Evolutionary conservation across 2,113 vertebrate genomes (phyloP).

Genomic region (Brienomyrus brachyistius): DNA sequence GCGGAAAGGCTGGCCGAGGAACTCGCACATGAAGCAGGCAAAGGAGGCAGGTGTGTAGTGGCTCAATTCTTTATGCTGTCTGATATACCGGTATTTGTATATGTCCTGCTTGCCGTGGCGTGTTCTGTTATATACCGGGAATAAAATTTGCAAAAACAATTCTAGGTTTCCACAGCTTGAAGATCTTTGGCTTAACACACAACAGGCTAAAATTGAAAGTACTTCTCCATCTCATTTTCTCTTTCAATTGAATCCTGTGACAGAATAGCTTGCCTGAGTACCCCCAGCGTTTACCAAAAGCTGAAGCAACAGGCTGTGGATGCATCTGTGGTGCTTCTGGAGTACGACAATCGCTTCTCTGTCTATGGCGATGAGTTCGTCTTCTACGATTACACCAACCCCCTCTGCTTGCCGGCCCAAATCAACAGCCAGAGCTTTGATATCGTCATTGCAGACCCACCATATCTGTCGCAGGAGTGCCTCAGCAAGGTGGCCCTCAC

Average conservation of each 20-base stretch:
- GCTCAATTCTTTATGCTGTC: not conserved
- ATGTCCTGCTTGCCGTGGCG: not conserved
- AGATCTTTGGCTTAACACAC: not conserved
- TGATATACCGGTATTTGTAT: not conserved
- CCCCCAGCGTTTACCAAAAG: slow-evolving; percentile 88
- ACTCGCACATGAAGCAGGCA: slow-evolving; percentile 65
- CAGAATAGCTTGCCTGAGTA: slow-evolving; percentile 86
- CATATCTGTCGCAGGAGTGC: slow-evolving; percentile 87
- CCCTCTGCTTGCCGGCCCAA: slow-evolving; percentile 61
- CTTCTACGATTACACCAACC: slow-evolving; percentile 88
- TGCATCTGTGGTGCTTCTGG: slow-evolving; percentile 64
- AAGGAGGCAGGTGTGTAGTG: slow-evolving; percentile 71
- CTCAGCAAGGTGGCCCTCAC: slow-evolving; percentile 80
- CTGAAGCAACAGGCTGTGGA: slow-evolving; percentile 63
- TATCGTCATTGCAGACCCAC: slow-evolving; percentile 85
- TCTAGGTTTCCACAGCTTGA: not conserved
- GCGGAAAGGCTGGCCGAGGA: slow-evolving; percentile 72
- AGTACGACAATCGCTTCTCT: slow-evolving; percentile 83
- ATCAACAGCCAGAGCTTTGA: slow-evolving; percentile 73
- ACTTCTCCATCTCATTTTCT: not conserved
- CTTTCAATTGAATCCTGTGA: not conserved
- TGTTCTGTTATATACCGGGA: not conserved
- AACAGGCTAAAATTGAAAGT: not conserved
- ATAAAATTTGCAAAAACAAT: not conserved
- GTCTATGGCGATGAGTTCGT: slow-evolving; percentile 81